These are phyloP conservation scores for Marmota monax DNA, from an alignment of 2,113 vertebrate genomes.

Conservation along the genomic window DNA sequence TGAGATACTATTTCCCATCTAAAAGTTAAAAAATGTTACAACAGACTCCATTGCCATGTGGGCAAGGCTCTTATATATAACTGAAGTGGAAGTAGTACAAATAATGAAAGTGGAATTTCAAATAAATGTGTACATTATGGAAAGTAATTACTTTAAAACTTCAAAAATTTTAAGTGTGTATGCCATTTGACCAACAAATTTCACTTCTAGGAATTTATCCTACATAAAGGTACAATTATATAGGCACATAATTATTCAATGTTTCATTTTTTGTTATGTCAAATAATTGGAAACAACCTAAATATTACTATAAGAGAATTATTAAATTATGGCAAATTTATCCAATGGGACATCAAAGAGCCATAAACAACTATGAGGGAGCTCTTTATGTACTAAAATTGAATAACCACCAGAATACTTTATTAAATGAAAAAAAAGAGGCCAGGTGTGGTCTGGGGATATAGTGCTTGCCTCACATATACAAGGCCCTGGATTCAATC, in stretches of 20 bases:
- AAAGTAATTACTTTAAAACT: neutral
- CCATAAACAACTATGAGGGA: neutral
- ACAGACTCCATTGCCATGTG: neutral
- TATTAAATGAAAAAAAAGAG: neutral
- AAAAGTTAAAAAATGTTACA: neutral
- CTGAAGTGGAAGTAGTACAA: too few species aligned
- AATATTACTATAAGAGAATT: slow-evolving; percentile 22
- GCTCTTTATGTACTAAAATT: neutral
- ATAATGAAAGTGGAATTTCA: neutral
- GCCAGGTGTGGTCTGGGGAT: too few species aligned
- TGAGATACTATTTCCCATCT: neutral
- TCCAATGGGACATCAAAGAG: neutral
- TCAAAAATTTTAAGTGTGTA: neutral
- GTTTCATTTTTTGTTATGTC: neutral
- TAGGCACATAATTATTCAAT: neutral
- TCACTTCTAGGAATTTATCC: slow-evolving; percentile 25
- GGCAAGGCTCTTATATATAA: neutral
- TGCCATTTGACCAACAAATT: neutral
- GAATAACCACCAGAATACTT: neutral
- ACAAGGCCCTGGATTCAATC: too few species aligned
- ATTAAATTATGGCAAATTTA: neutral
- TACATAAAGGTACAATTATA: neutral
- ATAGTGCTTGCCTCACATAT: too few species aligned
- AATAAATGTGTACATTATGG: neutral
- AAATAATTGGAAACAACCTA: neutral